Conservation (phyloP, 2,888 invertebrate species). For the Hoplodrina ambigua region DNA sequence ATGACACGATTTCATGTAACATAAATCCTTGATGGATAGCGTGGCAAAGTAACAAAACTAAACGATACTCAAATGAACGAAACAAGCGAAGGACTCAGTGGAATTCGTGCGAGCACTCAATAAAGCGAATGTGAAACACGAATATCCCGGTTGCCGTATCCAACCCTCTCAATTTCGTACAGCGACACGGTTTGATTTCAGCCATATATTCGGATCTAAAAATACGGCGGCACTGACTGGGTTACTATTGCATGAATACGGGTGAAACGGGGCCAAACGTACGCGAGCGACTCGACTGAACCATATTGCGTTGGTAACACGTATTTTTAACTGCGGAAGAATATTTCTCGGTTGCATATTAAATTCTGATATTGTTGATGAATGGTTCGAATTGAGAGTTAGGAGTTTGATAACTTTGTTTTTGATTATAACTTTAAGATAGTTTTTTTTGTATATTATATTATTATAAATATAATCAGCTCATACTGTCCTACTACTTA, state of each 20-base stretch:
- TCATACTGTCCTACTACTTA: too few species aligned
- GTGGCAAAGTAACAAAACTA: too few species aligned
- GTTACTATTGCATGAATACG: slow-evolving; percentile 53
- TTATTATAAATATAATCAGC: too few species aligned
- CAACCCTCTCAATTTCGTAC: background rate
- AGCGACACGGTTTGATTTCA: slow-evolving; percentile 24
- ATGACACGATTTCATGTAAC: too few species aligned
- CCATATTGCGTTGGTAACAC: slow-evolving; percentile 20
- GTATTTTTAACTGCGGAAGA: slow-evolving; percentile 45
- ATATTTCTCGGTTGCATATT: slow-evolving; percentile 4
- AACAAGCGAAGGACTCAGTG: too few species aligned
- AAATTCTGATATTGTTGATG: background rate
- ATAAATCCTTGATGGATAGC: too few species aligned
- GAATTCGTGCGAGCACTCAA: background rate
- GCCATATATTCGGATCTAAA: slow-evolving; percentile 46
- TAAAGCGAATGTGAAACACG: background rate
- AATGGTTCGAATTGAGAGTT: background rate
- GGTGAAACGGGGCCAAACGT: slow-evolving; percentile 52
- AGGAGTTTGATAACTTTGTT: background rate
- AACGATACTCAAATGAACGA: too few species aligned
- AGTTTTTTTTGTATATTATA: too few species aligned
- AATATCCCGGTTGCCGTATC: slow-evolving; percentile 27
- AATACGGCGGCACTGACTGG: slow-evolving; percentile 53
- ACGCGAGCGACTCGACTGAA: slow-evolving; percentile 11
- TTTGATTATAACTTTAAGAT: background rate